Evolutionary conservation across 2,888 invertebrate species (phyloP).

Genomic region (Agrochola litura): DNA sequence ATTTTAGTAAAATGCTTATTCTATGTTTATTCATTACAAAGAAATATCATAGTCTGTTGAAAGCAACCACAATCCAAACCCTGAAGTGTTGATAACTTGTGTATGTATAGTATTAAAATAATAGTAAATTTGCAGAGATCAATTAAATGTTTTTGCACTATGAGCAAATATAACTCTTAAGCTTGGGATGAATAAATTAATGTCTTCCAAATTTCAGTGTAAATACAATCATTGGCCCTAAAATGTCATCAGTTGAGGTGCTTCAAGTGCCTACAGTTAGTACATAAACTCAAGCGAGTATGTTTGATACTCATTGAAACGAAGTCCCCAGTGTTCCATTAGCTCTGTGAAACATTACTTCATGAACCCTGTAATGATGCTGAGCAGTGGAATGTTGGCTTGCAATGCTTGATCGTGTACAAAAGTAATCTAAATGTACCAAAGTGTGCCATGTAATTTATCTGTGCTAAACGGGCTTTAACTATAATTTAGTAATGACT

Average conservation of each 20-base stretch:
- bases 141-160: conserved; percentile 56
- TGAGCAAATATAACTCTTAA: conserved; percentile 57
- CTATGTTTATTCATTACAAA: neutral
- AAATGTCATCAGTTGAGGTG: conserved; percentile 29
- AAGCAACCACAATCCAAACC: neutral
- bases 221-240: conserved; percentile 53
- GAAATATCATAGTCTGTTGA: neutral
- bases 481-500: conserved; percentile 47
- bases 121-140: conserved; percentile 50
- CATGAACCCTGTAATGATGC: conserved; percentile 18
- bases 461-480: conserved; percentile 64
- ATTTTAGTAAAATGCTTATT: neutral
- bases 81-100: neutral
- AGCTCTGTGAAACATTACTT: conserved; percentile 17
- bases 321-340: conserved; percentile 23
- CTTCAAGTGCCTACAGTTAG: conserved; percentile 8
- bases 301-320: conserved; percentile 43
- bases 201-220: conserved; percentile 60
- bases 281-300: conserved; percentile 52
- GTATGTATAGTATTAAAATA: conserved; percentile 3
- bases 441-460: conserved; percentile 48
- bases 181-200: conserved; percentile 61
- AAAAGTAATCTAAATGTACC: conserved; percentile 40
- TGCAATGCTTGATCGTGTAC: conserved; percentile 34
- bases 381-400: conserved; percentile 41